These are phyloP conservation scores for Pogoniulus pusillus DNA, from an alignment of 2,797 vertebrate species.

Conservation along the genomic window DNA sequence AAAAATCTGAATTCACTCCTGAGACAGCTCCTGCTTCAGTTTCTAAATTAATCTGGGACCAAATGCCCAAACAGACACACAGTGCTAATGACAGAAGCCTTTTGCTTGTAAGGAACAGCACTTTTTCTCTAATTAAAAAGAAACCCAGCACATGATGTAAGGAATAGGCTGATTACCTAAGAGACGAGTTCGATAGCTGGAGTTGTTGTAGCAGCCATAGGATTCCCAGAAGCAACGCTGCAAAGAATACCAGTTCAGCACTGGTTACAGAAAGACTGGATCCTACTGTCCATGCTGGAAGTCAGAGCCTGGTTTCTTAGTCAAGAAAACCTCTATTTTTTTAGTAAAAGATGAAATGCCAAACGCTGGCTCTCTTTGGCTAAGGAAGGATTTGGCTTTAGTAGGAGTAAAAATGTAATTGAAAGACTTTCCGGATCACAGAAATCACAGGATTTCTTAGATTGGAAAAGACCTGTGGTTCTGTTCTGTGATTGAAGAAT, in stretches of 20 bases:
- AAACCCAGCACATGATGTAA: constrained; percentile 16
- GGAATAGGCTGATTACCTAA: constrained; percentile 29
- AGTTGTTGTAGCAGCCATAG: constrained; percentile 22
- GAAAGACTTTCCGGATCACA: background rate
- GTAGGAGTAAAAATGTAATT: background rate
- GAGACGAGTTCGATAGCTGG: constrained; percentile 16
- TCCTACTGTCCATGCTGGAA: background rate
- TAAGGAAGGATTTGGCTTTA: background rate
- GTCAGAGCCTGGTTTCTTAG: background rate
- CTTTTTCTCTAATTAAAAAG: constrained; percentile 66
- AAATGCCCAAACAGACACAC: constrained; percentile 41
- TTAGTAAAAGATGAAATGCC: background rate
- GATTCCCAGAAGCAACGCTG: background rate
- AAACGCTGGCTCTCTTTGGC: background rate
- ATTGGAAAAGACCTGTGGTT: too few species aligned
- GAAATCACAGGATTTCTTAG: too few species aligned
- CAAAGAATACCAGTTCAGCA: constrained; percentile 22
- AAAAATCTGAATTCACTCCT: background rate
- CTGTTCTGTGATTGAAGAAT: too few species aligned
- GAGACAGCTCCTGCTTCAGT: constrained; percentile 38
- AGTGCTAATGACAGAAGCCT: constrained; percentile 46
- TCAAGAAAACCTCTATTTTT: background rate
- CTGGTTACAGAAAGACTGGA: constrained; percentile 7
- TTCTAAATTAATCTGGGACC: constrained; percentile 71
- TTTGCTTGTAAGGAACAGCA: constrained; percentile 28